Evolutionary conservation across 2,113 vertebrate genomes (phyloP).

Genomic region (Oceanites oceanicus): DNA sequence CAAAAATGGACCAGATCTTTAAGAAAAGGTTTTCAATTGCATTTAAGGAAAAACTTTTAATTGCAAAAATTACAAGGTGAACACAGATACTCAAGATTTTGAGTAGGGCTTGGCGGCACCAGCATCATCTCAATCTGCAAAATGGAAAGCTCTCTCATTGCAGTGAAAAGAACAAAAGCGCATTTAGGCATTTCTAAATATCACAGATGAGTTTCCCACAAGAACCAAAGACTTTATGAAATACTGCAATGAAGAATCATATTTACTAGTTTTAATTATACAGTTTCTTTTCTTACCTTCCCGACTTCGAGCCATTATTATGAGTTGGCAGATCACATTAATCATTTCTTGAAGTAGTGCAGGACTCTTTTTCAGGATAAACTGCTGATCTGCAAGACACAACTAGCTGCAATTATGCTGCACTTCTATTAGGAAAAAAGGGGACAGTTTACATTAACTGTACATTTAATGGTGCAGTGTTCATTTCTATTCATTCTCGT

Average conservation of each 20-base stretch:
- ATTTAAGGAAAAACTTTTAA: neutral
- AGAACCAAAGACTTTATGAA: neutral
- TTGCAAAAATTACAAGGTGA: neutral
- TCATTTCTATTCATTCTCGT: neutral
- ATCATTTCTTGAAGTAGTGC: constrained; percentile 98
- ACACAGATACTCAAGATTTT: neutral
- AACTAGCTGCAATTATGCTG: neutral
- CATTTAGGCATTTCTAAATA: constrained; percentile 1
- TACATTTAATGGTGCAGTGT: neutral
- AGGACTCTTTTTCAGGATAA: constrained; percentile 94
- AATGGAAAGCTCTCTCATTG: neutral
- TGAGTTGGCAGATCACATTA: constrained; percentile 96
- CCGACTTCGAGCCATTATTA: constrained; percentile 96
- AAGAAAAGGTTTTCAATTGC: neutral
- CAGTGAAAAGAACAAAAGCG: neutral
- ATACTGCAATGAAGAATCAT: neutral
- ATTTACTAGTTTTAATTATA: neutral
- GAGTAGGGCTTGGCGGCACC: neutral
- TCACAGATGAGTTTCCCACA: neutral
- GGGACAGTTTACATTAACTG: neutral
- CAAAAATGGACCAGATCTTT: neutral
- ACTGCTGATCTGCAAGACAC: constrained; percentile 89
- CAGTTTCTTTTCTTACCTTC: constrained; percentile 82
- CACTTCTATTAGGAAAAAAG: neutral
- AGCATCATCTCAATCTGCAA: neutral